These are phyloP conservation scores for Amblyjoppa fuscipennis DNA, from an alignment of 2,888 invertebrate species.

Conservation along the genomic window DNA sequence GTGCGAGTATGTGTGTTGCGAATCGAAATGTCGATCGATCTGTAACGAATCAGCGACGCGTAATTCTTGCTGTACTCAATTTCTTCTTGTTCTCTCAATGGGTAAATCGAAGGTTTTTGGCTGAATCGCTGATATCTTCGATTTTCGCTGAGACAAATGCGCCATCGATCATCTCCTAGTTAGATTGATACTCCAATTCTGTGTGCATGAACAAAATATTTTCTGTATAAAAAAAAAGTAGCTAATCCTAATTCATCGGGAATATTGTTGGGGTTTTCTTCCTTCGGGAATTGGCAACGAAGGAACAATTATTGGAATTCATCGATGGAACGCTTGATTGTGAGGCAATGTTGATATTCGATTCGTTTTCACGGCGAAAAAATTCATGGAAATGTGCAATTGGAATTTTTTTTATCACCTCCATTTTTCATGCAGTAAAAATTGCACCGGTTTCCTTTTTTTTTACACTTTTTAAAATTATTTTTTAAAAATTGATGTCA, in stretches of 20 bases:
- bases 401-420: neutral
- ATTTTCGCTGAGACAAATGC: neutral
- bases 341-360: neutral
- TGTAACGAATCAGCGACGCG: neutral
- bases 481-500: no score
- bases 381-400: neutral
- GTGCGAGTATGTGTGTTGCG: neutral
- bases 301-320: neutral
- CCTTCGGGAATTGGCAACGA: neutral
- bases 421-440: neutral
- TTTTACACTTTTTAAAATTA: no score
- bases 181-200: neutral
- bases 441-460: neutral
- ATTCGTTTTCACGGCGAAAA: neutral
- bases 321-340: neutral
- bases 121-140: constrained; percentile 6
- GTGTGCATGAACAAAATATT: no score
- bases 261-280: neutral
- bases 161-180: neutral
- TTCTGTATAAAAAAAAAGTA: no score
- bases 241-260: neutral
- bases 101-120: neutral
- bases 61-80: neutral
- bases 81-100: neutral
- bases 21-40: constrained; percentile 11